Percentiles rank a stretch among this genome's conserved stretches.
Evolutionary conservation across 2,113 vertebrate genomes (phyloP).

Genomic region (Centropus bengalensis): DNA sequence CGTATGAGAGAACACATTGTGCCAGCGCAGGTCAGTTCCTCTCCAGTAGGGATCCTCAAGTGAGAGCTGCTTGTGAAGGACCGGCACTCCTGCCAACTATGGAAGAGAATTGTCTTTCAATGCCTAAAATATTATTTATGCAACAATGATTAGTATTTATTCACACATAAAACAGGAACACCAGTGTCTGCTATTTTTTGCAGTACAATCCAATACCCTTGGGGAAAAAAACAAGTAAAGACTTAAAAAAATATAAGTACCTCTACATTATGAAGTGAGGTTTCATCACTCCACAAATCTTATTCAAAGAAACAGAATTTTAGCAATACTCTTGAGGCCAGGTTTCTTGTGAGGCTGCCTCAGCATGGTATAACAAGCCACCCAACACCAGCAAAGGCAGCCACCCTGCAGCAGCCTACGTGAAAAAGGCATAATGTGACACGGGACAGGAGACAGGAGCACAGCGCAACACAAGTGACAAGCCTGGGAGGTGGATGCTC

Average conservation of each 20-base stretch:
- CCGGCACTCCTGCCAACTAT: background rate
- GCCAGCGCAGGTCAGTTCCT: background rate
- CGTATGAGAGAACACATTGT: background rate
- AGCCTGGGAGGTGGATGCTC: background rate
- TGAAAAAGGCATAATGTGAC: background rate
- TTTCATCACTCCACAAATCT: background rate
- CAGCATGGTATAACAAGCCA: background rate
- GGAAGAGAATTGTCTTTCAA: background rate
- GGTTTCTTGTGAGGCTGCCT: background rate
- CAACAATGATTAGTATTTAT: background rate
- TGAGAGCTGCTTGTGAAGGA: background rate
- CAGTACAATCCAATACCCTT: background rate
- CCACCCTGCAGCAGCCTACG: background rate
- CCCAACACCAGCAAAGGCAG: background rate
- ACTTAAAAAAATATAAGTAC: background rate
- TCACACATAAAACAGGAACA: background rate
- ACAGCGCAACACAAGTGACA: background rate
- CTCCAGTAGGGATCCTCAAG: background rate
- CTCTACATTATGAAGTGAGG: fast-evolving
- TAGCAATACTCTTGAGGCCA: background rate
- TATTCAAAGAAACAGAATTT: background rate
- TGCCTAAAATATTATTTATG: background rate
- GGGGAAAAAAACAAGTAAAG: background rate
- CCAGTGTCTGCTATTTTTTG: background rate
- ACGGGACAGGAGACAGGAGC: background rate